Percentiles rank a stretch among this genome's conserved stretches.
Evolutionary conservation across 2,797 vertebrate species (phyloP).

Genomic region (Craterocephalus amniculus): DNA sequence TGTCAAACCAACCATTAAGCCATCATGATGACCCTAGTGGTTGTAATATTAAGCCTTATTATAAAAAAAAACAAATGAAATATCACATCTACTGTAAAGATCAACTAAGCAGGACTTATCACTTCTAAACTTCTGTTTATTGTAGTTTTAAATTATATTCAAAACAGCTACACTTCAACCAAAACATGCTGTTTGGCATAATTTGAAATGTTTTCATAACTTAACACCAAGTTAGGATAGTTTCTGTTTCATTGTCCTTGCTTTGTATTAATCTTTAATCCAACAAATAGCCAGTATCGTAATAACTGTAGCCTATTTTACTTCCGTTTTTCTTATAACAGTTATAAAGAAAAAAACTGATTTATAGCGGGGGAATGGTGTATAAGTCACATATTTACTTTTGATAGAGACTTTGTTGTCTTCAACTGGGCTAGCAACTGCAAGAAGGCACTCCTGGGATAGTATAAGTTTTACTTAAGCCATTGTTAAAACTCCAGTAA

Average conservation of each 20-base stretch:
- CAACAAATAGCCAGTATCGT: background rate
- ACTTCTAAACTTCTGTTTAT: background rate
- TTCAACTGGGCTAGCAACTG: too few relatives aligned
- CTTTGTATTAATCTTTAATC: background rate
- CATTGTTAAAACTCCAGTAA: background rate
- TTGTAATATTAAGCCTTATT: background rate
- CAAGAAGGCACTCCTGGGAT: too few relatives aligned
- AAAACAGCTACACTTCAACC: background rate
- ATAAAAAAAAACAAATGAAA: background rate
- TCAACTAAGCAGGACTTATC: background rate
- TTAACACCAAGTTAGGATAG: too few relatives aligned
- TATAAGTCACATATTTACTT: too few relatives aligned
- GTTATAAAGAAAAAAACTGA: too few relatives aligned
- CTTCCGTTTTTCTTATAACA: too few relatives aligned
- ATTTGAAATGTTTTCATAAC: background rate
- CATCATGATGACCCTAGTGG: background rate
- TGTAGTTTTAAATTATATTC: background rate
- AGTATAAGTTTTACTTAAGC: background rate
- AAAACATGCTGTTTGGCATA: background rate
- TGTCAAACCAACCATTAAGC: background rate
- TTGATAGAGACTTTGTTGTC: too few relatives aligned
- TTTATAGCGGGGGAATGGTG: too few relatives aligned
- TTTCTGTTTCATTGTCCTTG: too few relatives aligned
- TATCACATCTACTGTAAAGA: background rate
- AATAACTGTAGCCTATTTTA: too few relatives aligned